phyloP scores from a whole-genome alignment of 1,140 invertebrate species.

The Drepana arcuata region DNA sequence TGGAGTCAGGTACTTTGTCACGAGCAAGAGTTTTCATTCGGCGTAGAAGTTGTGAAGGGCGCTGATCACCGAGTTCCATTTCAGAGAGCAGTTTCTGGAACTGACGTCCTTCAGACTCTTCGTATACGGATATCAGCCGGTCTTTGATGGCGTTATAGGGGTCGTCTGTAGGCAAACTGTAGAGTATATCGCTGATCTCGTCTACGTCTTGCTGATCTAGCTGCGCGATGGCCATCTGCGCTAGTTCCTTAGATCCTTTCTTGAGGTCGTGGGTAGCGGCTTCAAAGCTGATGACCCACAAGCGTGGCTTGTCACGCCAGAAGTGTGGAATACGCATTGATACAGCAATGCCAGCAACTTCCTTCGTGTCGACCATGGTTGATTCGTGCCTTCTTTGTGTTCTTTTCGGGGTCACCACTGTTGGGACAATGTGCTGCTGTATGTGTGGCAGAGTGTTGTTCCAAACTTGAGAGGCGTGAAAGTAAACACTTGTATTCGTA shows the following conservation, averaged over 20 bases:
- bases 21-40: constrained; percentile 15
- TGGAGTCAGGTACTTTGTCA: constrained; percentile 5
- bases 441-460: too few relatives aligned
- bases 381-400: too few relatives aligned
- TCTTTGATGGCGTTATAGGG: constrained; percentile 4
- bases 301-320: constrained; percentile 10
- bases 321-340: constrained; percentile 9
- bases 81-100: constrained; percentile 17
- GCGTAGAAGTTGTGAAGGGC: constrained; percentile 14
- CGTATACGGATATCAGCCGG: constrained; percentile 1
- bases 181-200: constrained; percentile 3
- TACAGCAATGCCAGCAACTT: too few relatives aligned
- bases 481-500: too few relatives aligned
- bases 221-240: constrained; percentile 1
- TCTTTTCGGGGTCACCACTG: too few relatives aligned
- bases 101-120: constrained; percentile 6
- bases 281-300: constrained; percentile 10
- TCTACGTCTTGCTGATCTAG: background rate
- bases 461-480: too few relatives aligned
- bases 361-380: too few relatives aligned
- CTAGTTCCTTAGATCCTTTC: constrained; percentile 1
- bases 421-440: too few relatives aligned
- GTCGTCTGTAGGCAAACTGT: background rate
- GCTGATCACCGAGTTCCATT: constrained; percentile 20
- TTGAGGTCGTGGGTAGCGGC: constrained; percentile 1